Evolutionary conservation across 2,113 vertebrate species (phyloP).

Genomic region (Sarotherodon lohbergeri): DNA sequence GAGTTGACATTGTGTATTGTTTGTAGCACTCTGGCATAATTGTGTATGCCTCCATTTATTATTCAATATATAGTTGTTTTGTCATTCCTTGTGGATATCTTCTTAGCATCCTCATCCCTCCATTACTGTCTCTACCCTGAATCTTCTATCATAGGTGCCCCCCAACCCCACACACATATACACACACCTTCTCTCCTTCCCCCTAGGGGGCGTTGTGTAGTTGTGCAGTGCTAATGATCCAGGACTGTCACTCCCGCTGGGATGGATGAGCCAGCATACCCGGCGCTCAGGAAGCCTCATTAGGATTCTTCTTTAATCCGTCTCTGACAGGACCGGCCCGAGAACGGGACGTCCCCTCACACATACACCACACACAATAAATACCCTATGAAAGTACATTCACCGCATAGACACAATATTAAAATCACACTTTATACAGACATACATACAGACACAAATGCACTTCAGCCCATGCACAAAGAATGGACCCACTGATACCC

Average conservation of each 20-base stretch:
- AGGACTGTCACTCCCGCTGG: constrained; percentile 80
- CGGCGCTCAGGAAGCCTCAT: constrained; percentile 80
- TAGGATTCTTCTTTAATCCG: constrained; percentile 95
- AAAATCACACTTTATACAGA: background rate
- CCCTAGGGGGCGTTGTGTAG: constrained; percentile 93
- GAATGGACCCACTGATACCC: background rate
- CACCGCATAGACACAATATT: background rate
- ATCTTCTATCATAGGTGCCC: constrained; percentile 20
- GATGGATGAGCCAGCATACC: constrained; percentile 86
- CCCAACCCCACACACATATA: background rate
- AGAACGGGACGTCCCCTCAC: constrained; percentile 57
- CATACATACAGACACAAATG: background rate
- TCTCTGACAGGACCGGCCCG: constrained; percentile 83
- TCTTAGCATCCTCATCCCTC: background rate
- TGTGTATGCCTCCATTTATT: background rate
- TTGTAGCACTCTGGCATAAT: background rate
- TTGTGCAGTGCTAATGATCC: constrained; percentile 90
- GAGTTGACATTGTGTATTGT: background rate
- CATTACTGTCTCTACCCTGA: background rate
- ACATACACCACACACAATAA: background rate
- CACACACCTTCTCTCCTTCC: constrained; percentile 42
- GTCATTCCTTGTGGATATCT: background rate
- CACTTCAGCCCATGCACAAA: constrained; percentile 20
- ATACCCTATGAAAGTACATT: background rate
- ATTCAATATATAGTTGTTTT: background rate